phyloP scores from a whole-genome alignment of 2,888 invertebrate species.

The Piscicola geometra region DNA sequence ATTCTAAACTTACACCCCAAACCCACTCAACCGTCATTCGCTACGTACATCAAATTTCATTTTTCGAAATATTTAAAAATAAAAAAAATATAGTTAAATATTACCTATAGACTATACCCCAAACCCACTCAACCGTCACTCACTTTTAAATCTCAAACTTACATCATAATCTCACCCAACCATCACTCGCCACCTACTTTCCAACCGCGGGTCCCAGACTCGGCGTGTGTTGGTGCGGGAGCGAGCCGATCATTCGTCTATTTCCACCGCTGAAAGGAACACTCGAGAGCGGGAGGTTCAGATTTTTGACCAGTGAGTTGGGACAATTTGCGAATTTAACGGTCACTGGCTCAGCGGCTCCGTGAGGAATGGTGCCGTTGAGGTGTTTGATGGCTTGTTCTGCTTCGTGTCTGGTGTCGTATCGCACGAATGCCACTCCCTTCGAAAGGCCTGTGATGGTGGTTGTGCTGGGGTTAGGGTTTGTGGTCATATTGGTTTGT shows the following conservation, averaged over 20 bases:
- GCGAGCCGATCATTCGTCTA: conserved; percentile 22
- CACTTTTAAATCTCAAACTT: too few relatives aligned
- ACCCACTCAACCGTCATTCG: too few relatives aligned
- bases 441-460: conserved; percentile 69
- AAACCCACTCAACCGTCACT: too few relatives aligned
- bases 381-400: conserved; percentile 84
- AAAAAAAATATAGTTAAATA: too few relatives aligned
- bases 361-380: conserved; percentile 80
- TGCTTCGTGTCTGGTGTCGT: conserved; percentile 82
- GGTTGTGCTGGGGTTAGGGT: background rate
- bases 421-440: conserved; percentile 87
- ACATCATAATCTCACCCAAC: background rate
- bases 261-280: conserved; percentile 13
- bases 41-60: too few relatives aligned
- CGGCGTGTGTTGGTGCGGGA: conserved; percentile 27
- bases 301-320: conserved; percentile 40
- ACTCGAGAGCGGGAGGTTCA: conserved; percentile 2
- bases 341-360: conserved; percentile 81
- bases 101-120: too few relatives aligned
- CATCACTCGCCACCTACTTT: too few relatives aligned
- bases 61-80: too few relatives aligned
- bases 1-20: too few relatives aligned
- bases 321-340: conserved; percentile 92
- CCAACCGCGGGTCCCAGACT: conserved; percentile 16
- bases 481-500: too few relatives aligned